Evolutionary conservation across 2,797 vertebrate genomes (phyloP).

Genomic region (Steatocranus sp.): DNA sequence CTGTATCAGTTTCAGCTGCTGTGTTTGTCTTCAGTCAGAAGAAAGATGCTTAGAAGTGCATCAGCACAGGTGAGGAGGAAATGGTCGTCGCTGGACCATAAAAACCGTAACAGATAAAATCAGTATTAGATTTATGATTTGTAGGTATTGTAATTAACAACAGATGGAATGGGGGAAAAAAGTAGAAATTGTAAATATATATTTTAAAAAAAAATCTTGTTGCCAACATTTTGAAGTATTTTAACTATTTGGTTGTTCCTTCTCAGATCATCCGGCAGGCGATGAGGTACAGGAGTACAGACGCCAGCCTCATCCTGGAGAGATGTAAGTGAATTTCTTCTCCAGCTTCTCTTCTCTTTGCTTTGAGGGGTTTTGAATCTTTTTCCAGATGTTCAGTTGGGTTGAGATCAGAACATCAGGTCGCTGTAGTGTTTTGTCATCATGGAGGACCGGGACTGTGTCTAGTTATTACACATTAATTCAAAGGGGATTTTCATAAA

Average conservation of each 20-base stretch:
- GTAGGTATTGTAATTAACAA: background rate
- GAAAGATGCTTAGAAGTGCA: constrained; percentile 68
- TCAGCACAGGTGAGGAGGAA: constrained; percentile 62
- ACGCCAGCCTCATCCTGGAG: constrained; percentile 81
- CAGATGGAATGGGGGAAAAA: accelerated
- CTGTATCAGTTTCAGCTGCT: background rate
- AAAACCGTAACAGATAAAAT: background rate
- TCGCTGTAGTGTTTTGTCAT: background rate
- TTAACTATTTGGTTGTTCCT: background rate
- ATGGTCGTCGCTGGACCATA: background rate
- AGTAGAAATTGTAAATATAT: background rate
- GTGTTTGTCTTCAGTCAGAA: background rate
- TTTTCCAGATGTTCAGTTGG: background rate
- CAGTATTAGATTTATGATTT: background rate
- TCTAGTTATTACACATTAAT: background rate
- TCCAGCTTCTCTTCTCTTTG: background rate
- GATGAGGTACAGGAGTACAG: constrained; percentile 77
- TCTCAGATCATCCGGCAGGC: constrained; percentile 81
- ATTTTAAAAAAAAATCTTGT: accelerated
- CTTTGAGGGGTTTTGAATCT: background rate
- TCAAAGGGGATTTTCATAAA: background rate
- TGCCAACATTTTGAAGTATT: background rate
- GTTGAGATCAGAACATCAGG: background rate
- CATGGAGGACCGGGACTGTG: accelerated
- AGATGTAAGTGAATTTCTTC: constrained; percentile 81